Conservation (phyloP, 2,797 vertebrate genomes). For the Momotus momota region DNA sequence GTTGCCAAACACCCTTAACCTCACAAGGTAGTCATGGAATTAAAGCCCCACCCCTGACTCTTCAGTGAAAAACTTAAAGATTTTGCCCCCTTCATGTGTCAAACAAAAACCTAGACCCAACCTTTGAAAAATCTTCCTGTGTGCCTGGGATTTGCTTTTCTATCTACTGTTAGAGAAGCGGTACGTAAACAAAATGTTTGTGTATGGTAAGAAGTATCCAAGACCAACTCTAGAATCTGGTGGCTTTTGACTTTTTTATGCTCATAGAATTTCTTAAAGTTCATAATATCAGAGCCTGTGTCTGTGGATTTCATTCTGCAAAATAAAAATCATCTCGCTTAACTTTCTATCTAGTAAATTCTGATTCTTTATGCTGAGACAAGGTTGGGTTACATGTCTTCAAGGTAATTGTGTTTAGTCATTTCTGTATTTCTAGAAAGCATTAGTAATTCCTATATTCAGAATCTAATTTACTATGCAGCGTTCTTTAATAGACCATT, state of each 20-base stretch:
- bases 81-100: background rate
- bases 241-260: background rate
- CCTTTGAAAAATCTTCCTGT: background rate
- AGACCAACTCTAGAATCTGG: background rate
- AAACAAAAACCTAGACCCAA: background rate
- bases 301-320: background rate
- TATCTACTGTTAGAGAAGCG: accelerated
- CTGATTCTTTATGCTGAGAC: background rate
- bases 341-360: background rate
- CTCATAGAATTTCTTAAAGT: background rate
- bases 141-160: background rate
- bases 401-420: background rate
- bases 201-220: accelerated
- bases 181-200: background rate
- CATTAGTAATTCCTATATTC: background rate
- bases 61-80: background rate
- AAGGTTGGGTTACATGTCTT: background rate
- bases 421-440: background rate
- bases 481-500: background rate
- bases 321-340: background rate
- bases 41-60: background rate
- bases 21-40: background rate
- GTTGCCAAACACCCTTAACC: background rate
- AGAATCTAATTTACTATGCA: background rate
- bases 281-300: background rate